Evolutionary conservation across 2,888 invertebrate genomes (phyloP).

Genomic region (Cerceris rybyensis): DNA sequence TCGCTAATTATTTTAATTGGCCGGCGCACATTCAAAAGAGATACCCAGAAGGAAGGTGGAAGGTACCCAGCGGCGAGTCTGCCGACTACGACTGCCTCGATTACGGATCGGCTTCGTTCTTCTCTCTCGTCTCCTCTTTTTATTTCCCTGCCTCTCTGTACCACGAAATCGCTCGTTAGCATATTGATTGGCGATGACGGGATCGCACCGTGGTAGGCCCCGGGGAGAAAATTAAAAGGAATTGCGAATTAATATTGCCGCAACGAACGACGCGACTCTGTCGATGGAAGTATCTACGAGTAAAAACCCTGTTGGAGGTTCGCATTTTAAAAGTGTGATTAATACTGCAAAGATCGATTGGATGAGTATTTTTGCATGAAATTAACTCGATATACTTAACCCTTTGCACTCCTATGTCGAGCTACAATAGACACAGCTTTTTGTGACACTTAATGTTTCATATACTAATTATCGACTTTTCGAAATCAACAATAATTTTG

Average conservation of each 20-base stretch:
- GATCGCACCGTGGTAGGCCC: slow-evolving; percentile 67
- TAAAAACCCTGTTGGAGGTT: too few relatives aligned
- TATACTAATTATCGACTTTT: too few relatives aligned
- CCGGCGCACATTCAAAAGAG: slow-evolving; percentile 81
- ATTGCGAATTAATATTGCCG: slow-evolving; percentile 73
- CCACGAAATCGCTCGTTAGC: slow-evolving; percentile 78
- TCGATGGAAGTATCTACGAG: slow-evolving; percentile 1
- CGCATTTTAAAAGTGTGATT: too few relatives aligned
- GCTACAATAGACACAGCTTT: too few relatives aligned
- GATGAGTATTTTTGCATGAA: too few relatives aligned
- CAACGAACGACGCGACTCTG: slow-evolving; percentile 37
- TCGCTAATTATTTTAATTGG: slow-evolving; percentile 82
- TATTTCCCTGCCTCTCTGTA: slow-evolving; percentile 15
- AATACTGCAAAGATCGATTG: too few relatives aligned
- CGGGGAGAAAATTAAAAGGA: slow-evolving; percentile 71
- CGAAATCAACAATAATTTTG: too few relatives aligned
- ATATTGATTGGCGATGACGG: slow-evolving; percentile 81
- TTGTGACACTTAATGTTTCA: too few relatives aligned
- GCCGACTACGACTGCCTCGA: slow-evolving; percentile 68
- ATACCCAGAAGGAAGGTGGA: slow-evolving; percentile 68
- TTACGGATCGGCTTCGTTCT: slow-evolving; percentile 58
- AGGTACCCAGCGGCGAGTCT: slow-evolving; percentile 61
- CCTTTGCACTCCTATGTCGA: too few relatives aligned
- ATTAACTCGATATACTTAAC: too few relatives aligned
- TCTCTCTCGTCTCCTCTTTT: slow-evolving; percentile 26